These are phyloP conservation scores for Copidosoma aretas DNA, from an alignment of 2,888 invertebrate genomes.

Conservation along the genomic window DNA sequence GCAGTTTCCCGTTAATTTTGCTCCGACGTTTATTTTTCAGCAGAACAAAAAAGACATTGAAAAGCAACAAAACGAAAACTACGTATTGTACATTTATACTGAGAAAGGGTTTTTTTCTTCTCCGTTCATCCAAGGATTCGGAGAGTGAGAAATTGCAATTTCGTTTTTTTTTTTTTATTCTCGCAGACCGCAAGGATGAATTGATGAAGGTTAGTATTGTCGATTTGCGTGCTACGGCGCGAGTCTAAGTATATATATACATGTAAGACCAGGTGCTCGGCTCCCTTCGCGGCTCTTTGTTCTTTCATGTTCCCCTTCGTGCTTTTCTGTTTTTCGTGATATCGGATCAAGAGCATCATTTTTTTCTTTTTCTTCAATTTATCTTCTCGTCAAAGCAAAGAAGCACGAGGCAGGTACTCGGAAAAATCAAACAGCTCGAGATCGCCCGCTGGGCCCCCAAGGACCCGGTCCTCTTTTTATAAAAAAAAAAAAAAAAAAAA, in stretches of 20 bases:
- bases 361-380: too few species aligned
- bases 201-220: constrained; percentile 51
- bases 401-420: too few species aligned
- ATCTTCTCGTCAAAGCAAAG: too few species aligned
- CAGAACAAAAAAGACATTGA: too few species aligned
- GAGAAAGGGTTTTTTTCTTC: not conserved
- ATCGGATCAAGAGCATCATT: too few species aligned
- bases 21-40: too few species aligned
- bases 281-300: constrained; percentile 26
- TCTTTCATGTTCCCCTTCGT: constrained; percentile 7
- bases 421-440: constrained; percentile 31
- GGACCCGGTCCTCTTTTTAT: not conserved
- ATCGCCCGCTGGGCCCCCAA: not conserved
- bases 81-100: too few species aligned
- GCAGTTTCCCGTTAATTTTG: not conserved
- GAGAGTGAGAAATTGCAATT: constrained; percentile 21
- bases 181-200: constrained; percentile 23
- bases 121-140: not conserved
- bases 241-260: constrained; percentile 54
- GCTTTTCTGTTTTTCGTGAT: too few species aligned
- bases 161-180: constrained; percentile 5
- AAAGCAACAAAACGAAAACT: too few species aligned
- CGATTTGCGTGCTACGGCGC: constrained; percentile 62
- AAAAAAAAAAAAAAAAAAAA: constrained; percentile 24
- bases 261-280: constrained; percentile 45